These are phyloP conservation scores for Hemiscyllium ocellatum DNA, from an alignment of 2,113 vertebrate genomes.

Conservation along the genomic window DNA sequence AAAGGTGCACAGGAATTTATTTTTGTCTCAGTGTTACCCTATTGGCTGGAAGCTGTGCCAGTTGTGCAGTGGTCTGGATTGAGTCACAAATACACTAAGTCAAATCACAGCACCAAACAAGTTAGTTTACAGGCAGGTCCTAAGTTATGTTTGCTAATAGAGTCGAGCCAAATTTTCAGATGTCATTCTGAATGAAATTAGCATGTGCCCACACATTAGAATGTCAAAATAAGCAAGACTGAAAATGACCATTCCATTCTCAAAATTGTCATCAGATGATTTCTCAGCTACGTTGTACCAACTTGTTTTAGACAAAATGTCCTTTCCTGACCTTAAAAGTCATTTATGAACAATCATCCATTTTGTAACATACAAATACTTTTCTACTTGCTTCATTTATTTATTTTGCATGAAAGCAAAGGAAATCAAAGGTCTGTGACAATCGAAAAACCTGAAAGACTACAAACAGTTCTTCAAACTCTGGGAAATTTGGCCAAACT, in stretches of 20 bases:
- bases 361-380: background rate
- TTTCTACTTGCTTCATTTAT: background rate
- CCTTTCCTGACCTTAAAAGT: background rate
- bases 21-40: background rate
- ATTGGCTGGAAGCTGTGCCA: background rate
- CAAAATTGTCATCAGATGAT: background rate
- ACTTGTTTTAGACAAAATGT: background rate
- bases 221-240: background rate
- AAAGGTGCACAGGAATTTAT: background rate
- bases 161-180: background rate
- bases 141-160: background rate
- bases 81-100: background rate
- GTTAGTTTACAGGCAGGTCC: background rate
- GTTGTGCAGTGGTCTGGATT: background rate
- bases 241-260: background rate
- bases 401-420: background rate
- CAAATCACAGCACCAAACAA: background rate
- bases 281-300: background rate
- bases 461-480: background rate
- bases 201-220: background rate
- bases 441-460: background rate
- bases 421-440: background rate
- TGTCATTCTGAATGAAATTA: too few relatives aligned
- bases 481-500: background rate
- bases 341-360: background rate